phyloP scores from a whole-genome alignment of 2,888 invertebrate species.

The Liodrosophila aerea region DNA sequence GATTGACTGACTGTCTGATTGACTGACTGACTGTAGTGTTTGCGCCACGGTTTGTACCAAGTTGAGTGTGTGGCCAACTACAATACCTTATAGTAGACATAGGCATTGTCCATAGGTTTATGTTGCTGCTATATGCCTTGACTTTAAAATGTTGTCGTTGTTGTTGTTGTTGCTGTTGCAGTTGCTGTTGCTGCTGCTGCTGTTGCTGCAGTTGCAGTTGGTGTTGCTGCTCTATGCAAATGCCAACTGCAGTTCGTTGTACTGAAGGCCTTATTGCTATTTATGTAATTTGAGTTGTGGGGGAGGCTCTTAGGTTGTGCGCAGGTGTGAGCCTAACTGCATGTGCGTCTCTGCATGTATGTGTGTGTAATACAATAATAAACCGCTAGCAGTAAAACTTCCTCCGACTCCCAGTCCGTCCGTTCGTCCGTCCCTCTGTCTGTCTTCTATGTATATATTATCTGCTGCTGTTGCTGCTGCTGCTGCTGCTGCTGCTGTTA shows the following conservation, averaged over 20 bases:
- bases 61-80: slow-evolving; percentile 33
- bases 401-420: slow-evolving; percentile 44
- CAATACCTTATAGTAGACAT: slow-evolving; percentile 82
- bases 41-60: not conserved
- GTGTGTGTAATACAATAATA: slow-evolving; percentile 64
- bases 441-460: slow-evolving; percentile 13
- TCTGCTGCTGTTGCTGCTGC: slow-evolving; percentile 16
- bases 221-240: slow-evolving; percentile 6
- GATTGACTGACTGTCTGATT: slow-evolving; percentile 14
- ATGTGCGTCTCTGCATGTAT: slow-evolving; percentile 16
- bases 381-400: slow-evolving; percentile 62
- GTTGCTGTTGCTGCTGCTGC: slow-evolving; percentile 47
- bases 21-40: not conserved
- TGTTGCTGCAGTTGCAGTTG: slow-evolving; percentile 26
- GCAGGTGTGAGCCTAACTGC: slow-evolving; percentile 40
- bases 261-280: slow-evolving; percentile 60
- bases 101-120: slow-evolving; percentile 82
- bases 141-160: slow-evolving; percentile 57
- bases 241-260: slow-evolving; percentile 66
- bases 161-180: slow-evolving; percentile 25
- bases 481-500: slow-evolving; percentile 24
- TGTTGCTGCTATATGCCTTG: slow-evolving; percentile 62
- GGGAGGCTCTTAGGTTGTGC: slow-evolving; percentile 40
- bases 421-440: not conserved
- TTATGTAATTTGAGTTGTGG: slow-evolving; percentile 72